Base-by-base conservation (phyloP, 2,888 invertebrate species). In the Sarcophaga caerulescens region DNA sequence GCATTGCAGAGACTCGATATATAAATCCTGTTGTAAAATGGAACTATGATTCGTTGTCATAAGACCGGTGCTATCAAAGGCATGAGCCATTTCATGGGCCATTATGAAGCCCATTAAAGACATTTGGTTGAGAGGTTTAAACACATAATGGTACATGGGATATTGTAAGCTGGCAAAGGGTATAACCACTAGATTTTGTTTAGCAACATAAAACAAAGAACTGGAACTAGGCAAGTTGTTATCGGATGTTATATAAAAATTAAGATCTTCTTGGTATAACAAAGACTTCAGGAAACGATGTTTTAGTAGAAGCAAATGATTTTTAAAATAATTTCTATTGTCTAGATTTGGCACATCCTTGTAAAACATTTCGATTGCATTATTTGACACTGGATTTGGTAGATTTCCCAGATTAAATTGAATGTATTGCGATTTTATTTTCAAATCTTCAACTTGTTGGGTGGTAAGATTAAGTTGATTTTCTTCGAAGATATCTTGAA, bases 81-180 rank as follows among this genome's bases (percentile, higher is more conserved):
- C 91, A n/a, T 92, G 92, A 8, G 89, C 85, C 1, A 92, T 65
- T 79, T 92, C 92, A 14, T 92, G 92, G 0, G 90, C 88, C 10
- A 92, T 77, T 4, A 91, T 78, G 63, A 92, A 92, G 3, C 92
- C 92, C 65, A 92, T 44, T 4, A 90, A 45, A 12, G 91, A 89
- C 12, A 89, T 68, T 77, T 90, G 91, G 25, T 91, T 88, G 0
- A 91, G 62, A 11, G 90, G 88, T n/a, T 90, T 90, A 4, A 89
- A 79, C 90, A 47, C 10, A 10, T 35, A 35, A 35, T 35, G 35
- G 2, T 35, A 35, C 8, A 35, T 35, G 35, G 35, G 35, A 35
- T 35, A 35, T 35, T 10, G 35, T 10, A 35, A 35, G 35, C 2
- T 35, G 8, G 35, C 35, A 35, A 88, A 86, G 0, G 92, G 92